Evolutionary conservation across 2,888 invertebrate species (phyloP), one percentile per base, ranked within the genome.

Genomic region (Mesoligia furuncula): DNA sequence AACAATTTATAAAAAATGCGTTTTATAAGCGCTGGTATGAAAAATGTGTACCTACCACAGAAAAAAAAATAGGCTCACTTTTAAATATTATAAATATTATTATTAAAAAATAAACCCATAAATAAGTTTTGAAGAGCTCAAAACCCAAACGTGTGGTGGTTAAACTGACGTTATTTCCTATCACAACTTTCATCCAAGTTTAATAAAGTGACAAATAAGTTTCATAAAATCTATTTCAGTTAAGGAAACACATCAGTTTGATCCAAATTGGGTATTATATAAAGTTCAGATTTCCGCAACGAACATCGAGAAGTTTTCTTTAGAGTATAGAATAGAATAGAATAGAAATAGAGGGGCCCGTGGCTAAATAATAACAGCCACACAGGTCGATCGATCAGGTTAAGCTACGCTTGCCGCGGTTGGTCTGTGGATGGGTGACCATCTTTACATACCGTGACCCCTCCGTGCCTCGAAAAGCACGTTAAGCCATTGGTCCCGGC

Each of bases 81-180:
- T 71, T 66, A n/a, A n/a, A n/a, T n/a, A n/a, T n/a, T n/a, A n/a
- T n/a, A n/a, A n/a, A n/a, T n/a, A n/a, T n/a, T n/a, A n/a, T n/a
- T n/a, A n/a, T n/a, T n/a, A n/a, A n/a, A n/a, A 42, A 80, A 73
- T 80, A 79, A 73, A 64, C 64, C 31, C n/a, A 15, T 31, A 42
- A 72, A 39, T 6, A 48, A 39, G 2, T 79, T 57, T 71, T 54
- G 39, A 20, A 9, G 20, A 11, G 4, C 31, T 64, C 4, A n/a
- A 72, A 31, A 65, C 48, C 65, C 3, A 51, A 64, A 57, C 31
- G 9, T 31, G n/a, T n/a, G n/a, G 31, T 59, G 64, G 9, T 48
- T 59, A 17, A 59, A 36, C 42, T 59, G 48, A 59, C 31, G 48
- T 13, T 73, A 20, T 65, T 42, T 15, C 8, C 24, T n/a, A 3